Conservation (phyloP, 1,140 invertebrate species). For the Polypedilum pembai region DNA sequence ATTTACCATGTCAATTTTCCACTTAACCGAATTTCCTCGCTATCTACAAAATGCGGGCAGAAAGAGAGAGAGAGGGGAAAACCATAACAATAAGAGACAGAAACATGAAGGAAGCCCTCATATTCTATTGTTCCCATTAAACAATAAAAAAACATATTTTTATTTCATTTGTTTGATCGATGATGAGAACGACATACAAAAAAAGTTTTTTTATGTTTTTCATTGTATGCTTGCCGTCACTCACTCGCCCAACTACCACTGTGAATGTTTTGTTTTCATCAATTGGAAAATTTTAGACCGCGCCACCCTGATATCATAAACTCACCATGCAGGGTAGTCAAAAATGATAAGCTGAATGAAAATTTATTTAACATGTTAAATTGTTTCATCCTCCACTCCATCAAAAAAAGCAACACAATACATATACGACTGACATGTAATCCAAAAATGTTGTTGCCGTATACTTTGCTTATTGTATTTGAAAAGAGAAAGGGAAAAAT, state of each 20-base stretch:
- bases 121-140: background rate
- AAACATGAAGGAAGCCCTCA: background rate
- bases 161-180: slow-evolving; percentile 8
- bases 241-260: background rate
- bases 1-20: no score
- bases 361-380: slow-evolving; percentile 19
- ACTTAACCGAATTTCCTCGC: background rate
- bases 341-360: background rate
- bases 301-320: background rate
- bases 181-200: slow-evolving; percentile 5
- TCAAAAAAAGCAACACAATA: background rate
- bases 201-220: background rate
- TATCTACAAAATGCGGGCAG: background rate
- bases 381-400: background rate
- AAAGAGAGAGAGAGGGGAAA: background rate
- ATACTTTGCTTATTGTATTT: background rate
- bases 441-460: slow-evolving; percentile 5
- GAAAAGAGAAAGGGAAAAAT: background rate
- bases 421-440: slow-evolving; percentile 2
- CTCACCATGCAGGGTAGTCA: background rate
- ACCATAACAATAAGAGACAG: slow-evolving; percentile 2
- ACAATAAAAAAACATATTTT: background rate
- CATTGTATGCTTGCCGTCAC: background rate
- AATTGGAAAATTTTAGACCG: background rate
- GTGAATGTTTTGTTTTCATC: background rate